A percentile compares a stretch with the other conserved stretches of the same genome.
phyloP scores from a whole-genome alignment of 2,797 vertebrate species.

The Babyrousa celebensis region DNA sequence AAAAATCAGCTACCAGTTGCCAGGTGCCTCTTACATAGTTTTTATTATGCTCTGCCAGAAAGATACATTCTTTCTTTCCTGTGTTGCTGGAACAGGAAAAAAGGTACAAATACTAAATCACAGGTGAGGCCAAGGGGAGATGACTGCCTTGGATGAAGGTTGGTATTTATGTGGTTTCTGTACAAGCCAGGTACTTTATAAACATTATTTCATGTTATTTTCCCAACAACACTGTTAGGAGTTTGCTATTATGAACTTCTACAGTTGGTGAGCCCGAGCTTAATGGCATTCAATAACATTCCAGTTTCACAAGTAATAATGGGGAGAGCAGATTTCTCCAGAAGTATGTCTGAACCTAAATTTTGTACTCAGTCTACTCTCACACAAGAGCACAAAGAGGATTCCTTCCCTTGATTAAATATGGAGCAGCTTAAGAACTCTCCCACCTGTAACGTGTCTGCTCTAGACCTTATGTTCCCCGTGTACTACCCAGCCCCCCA shows the following conservation, averaged over 20 bases:
- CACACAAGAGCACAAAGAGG: neutral
- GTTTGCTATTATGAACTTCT: neutral
- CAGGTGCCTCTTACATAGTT: neutral
- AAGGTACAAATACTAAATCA: neutral
- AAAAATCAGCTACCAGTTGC: neutral
- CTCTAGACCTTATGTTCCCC: neutral
- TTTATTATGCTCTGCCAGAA: neutral
- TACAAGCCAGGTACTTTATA: neutral
- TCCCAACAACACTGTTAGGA: neutral
- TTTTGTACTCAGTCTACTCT: neutral
- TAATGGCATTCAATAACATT: neutral
- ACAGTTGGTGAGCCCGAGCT: neutral
- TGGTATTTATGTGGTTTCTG: neutral
- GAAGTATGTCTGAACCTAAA: neutral
- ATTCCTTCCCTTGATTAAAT: neutral
- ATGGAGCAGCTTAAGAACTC: neutral
- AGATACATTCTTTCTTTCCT: neutral
- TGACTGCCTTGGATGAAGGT: rapidly evolving
- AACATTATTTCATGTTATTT: slow-evolving; percentile 15
- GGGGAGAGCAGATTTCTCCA: neutral
- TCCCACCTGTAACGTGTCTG: neutral
- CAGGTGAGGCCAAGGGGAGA: neutral
- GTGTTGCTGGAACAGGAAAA: neutral
- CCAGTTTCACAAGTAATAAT: neutral
- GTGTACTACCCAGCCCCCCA: neutral